These are phyloP conservation scores for Acrobasis consociella DNA, from an alignment of 2,888 invertebrate species.

Conservation along the genomic window DNA sequence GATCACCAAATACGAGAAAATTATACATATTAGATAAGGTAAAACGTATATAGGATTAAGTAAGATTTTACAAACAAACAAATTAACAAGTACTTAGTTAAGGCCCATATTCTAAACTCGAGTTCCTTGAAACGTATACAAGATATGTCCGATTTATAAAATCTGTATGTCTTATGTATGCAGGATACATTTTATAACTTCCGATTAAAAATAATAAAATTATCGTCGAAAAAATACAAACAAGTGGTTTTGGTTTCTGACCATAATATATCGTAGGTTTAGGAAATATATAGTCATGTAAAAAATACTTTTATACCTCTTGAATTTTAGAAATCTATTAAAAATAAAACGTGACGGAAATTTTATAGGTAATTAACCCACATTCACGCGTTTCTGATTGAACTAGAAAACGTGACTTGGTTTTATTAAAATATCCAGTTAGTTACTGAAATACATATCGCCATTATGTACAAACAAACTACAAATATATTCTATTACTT, in stretches of 20 bases:
- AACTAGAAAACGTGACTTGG: conserved; percentile 10
- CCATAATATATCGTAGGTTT: too few relatives aligned
- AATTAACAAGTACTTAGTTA: background rate
- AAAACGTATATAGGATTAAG: background rate
- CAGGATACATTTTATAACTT: too few relatives aligned
- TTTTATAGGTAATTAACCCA: conserved; percentile 5
- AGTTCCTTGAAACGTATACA: too few relatives aligned
- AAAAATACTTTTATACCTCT: too few relatives aligned
- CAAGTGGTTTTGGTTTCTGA: too few relatives aligned
- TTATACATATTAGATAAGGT: background rate
- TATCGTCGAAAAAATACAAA: too few relatives aligned
- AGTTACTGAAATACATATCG: conserved; percentile 10
- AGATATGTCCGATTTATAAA: too few relatives aligned
- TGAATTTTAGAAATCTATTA: background rate
- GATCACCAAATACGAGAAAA: background rate
- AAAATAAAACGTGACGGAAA: background rate
- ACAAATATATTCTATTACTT: conserved; percentile 15
- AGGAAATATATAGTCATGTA: background rate
- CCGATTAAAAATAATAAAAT: too few relatives aligned
- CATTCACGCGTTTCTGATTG: background rate
- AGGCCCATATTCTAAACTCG: background rate
- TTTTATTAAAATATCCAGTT: background rate
- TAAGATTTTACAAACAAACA: too few relatives aligned
- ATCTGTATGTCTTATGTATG: too few relatives aligned
- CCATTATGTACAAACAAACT: conserved; percentile 12